A percentile compares a stretch with the other conserved stretches of the same genome.
Conservation (phyloP, 2,888 invertebrate species). For the Pachycephus smyrnensis region DNA sequence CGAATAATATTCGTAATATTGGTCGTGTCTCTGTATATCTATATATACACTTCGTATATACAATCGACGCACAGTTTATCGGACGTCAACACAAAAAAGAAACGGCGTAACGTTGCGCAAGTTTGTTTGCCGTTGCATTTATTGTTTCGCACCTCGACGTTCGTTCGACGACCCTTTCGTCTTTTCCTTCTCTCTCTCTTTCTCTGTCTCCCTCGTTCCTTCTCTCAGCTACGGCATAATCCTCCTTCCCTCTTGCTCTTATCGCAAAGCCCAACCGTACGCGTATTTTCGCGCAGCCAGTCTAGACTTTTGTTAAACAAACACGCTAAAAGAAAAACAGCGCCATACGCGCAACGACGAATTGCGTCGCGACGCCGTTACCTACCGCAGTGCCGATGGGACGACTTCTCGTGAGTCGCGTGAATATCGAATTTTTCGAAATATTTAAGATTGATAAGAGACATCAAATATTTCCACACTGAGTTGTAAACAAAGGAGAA, state of each 20-base stretch:
- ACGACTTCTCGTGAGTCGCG: conserved; percentile 17
- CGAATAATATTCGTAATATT: not conserved
- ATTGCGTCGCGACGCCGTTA: conserved; percentile 27
- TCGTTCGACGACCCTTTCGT: not conserved
- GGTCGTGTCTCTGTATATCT: not conserved
- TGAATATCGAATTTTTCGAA: conserved; percentile 12
- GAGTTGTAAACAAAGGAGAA: not conserved
- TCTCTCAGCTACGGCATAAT: too few species aligned
- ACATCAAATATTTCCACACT: not conserved
- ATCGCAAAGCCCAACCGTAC: conserved; percentile 34
- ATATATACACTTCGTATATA: not conserved
- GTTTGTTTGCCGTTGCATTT: not conserved
- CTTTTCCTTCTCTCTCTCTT: too few species aligned
- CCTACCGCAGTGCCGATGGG: conserved; percentile 14
- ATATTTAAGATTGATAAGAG: not conserved
- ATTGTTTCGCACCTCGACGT: not conserved
- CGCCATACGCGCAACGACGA: conserved; percentile 14
- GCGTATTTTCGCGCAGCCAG: conserved; percentile 40
- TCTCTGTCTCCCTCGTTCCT: too few species aligned
- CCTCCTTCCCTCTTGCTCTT: conserved; percentile 27
- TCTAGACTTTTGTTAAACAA: conserved; percentile 46
- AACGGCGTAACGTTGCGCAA: not conserved
- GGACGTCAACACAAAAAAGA: not conserved
- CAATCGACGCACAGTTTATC: not conserved
- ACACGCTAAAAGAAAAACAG: conserved; percentile 21